Base-by-base conservation (phyloP, 1,140 invertebrate genomes). In the Zaprionus lachaisei region DNA sequence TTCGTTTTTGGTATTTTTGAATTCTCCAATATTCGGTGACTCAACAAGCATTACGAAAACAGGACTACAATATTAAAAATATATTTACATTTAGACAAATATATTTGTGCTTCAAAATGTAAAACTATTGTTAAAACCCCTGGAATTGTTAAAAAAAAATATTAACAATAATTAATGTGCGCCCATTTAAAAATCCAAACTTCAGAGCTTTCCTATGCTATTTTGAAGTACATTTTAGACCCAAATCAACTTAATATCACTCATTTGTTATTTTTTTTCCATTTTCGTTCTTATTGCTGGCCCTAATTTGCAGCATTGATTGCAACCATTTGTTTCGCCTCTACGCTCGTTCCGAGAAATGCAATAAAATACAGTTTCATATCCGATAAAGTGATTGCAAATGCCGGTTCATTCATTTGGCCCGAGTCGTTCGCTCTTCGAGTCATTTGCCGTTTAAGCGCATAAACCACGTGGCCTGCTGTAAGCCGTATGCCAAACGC, bases 401-500 rank as follows among this genome's bases (percentile, higher is more conserved):
- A 28, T 37, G 28, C 47, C 17, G 44, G 55, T 20, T 71, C 58
- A 66, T 87, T 82, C 77, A 80, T 85, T 87, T 83, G 62, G 83
- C 41, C 60, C 4, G 64, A 17, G 15, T 47, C n/a, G 15, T 47
- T n/a, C n/a, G 41, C 41, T 47, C 41, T 47, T 17, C 41, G 37
- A 80, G 77, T 74, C 80, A 87, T 80, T 87, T 80, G 63, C 65
- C 71, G 51, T 41, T 67, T 84, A 81, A 90, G 83, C 78, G 78
- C 78, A 89, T 84, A 79, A 84, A 79, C 78, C 81, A 54, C 60
- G 67, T 71, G 75, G 60, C 85, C 83, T 89, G 84, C 85, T 87
- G 85, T 90, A 90, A 87, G 85, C 83, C 81, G 74, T 80, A 84
- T 86, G 84, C 83, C 83, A 86, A 87, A 78, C 85, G 85, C 78